Base-by-base conservation (phyloP, 2,797 vertebrate genomes). In the Acomys russatus region DNA sequence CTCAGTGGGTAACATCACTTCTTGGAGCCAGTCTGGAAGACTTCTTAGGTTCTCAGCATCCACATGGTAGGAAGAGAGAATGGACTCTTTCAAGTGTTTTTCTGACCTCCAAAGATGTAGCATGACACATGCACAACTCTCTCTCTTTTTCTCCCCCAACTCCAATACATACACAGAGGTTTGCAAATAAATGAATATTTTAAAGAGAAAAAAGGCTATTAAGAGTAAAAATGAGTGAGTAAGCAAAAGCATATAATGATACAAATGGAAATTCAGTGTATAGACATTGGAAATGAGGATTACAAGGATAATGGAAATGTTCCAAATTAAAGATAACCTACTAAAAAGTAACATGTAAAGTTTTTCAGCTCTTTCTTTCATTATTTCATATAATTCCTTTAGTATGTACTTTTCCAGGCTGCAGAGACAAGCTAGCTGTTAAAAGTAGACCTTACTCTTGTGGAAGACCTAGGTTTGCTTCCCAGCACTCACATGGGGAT, bases 311-410 rank as follows among this genome's bases (percentile, higher is more conserved):
- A 84, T 23, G 11, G 10, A 54, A 25, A 70, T 49, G 56, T 83
- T 17, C 44, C 84, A 63, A 54, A 15, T 66, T 59, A 73, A 88
- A 64, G 56, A 70, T 66, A 56, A 66, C 33, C 15, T 85, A 90
- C 15, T 35, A 77, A 68, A 68, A 30, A 35, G 25, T 84, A 22
- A 70, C 10, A 66, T 23, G n/a, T 76, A 90, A 30, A 23, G 4
- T 25, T 76, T 94, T 82, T 64, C 51, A 83, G 12, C 59, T 90
- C 80, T 23, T 85, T 66, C 61, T 89, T 83, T 56, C 68, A 83
- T 73, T 85, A 49, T 77, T 35, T 56, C 30, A 74, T 3, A 54
- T 59, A 76, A 64, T 94, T 89, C 61, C 3, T 77, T 56, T 66
- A 56, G 22, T 56, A 56, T 70, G 15, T 18, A 66, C 44, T 66